Conservation (phyloP, 1,140 invertebrate species). For the Zaprionus capensis region DNA sequence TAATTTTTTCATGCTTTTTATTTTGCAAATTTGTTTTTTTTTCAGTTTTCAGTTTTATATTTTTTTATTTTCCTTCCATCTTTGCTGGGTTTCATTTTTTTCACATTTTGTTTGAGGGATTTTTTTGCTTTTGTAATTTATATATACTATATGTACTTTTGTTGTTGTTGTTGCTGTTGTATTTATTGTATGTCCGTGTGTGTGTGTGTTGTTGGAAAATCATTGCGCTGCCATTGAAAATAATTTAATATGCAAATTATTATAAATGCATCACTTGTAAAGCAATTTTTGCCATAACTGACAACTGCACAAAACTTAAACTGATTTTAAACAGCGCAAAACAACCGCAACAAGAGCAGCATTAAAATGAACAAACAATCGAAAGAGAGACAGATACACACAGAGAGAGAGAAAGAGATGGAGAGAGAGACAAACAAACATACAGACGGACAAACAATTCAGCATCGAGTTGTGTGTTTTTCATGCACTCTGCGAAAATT, state of each 20-base stretch:
- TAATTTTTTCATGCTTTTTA: slow-evolving; percentile 54
- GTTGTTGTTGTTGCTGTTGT: slow-evolving; percentile 37
- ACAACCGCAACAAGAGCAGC: slow-evolving; percentile 57
- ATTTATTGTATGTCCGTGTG: slow-evolving; percentile 25
- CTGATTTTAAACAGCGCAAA: slow-evolving; percentile 69
- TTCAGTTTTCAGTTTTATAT: slow-evolving; percentile 48
- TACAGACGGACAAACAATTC: slow-evolving; percentile 41
- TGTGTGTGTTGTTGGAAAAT: slow-evolving; percentile 54
- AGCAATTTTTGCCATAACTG: slow-evolving; percentile 76
- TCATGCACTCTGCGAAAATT: slow-evolving; percentile 56
- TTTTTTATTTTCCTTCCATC: slow-evolving; percentile 50
- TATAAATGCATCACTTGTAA: slow-evolving; percentile 72
- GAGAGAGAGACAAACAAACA: slow-evolving; percentile 54
- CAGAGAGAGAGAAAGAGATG: slow-evolving; percentile 4
- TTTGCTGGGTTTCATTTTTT: slow-evolving; percentile 50
- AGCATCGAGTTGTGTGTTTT: slow-evolving; percentile 29
- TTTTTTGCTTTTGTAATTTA: slow-evolving; percentile 49
- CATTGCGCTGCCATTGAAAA: slow-evolving; percentile 72
- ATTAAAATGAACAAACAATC: slow-evolving; percentile 61
- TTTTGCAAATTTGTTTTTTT: slow-evolving; percentile 55
- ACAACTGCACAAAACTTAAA: slow-evolving; percentile 70
- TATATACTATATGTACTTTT: slow-evolving; percentile 49
- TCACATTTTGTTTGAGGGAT: slow-evolving; percentile 58
- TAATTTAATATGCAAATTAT: slow-evolving; percentile 82
- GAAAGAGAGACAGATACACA: slow-evolving; percentile 8